Base-by-base conservation (phyloP, 1,140 invertebrate species). In the Drosophila kanapiae region DNA sequence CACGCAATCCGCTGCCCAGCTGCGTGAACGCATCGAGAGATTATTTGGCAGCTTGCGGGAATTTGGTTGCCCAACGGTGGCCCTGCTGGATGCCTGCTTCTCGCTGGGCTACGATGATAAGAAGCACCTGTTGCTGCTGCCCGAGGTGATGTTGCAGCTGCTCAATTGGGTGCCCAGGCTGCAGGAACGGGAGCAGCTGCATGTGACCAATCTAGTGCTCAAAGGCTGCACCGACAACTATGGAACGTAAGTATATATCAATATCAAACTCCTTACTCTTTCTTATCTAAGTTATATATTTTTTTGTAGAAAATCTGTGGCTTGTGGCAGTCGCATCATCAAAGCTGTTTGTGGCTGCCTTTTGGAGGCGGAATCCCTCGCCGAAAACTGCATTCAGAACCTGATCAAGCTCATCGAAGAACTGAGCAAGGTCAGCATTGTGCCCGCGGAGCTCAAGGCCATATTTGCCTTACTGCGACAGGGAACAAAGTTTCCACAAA, bases 391-490 rank as follows among this genome's bases (percentile, higher is more conserved):
- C 62, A 82, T 93, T 69, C 93, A 93, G 61, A 93, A 94, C 76
- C 80, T 95, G 31, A 94, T 95, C 47, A 93, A 93, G 68, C 76
- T 95, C 11, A 91, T 95, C 37, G 95, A 95, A 91, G 93, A 93
- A 70, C 88, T 95, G 16, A 94, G 94, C 45, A 94, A 93, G 49
- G 92, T 95, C 45, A 95, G 95, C 48, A 94, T 95, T 57, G 93
- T 93, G 18, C 93, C 95, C 1, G 86, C 85, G 18, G 95, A 95
- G 83, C 86, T 95, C 2, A 95, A 95, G 87, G 93, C 80, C 48
- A 85, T 93, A 8, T 88, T 93, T 61, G 77, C 78, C 1, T 33
- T 93, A 6, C 47, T 93, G 33, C 77, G 92, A 3, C 69, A 85
- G 48, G 82, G 91, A 14, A 47, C 65, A 4, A 68, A 91, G 51